Base-by-base conservation (phyloP, 2,888 invertebrate species). In the Limulus polyphemus region DNA sequence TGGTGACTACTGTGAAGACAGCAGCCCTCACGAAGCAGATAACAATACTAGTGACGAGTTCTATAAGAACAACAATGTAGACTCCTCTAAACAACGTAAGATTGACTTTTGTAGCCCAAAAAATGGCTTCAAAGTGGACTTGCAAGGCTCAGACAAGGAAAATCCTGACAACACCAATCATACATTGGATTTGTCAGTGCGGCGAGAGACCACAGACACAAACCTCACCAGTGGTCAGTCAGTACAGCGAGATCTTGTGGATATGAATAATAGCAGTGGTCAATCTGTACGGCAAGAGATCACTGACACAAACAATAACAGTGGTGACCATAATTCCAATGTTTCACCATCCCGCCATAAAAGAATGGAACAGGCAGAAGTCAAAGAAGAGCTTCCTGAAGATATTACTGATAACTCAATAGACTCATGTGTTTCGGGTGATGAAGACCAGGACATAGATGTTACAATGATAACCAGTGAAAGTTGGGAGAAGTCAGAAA, bases 101-200 rank as follows among this genome's bases (percentile, higher is more conserved):
- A 32, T 32, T 32, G 32, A 32, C 32, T 32, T 32, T 32, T 32
- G 32, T 32, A 32, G 32, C 54, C 54, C 54, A 11, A 16, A 54
- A n/a, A 54, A 54, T 1, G 54, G 54, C 3, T 16, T 54, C 54
- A 32, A 54, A 14, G n/a, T 16, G 14, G 16, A 17, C 12, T 11
- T 54, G 2, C 54, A 54, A 14, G 32, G 32, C 32, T 32, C 32
- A 32, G 32, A 32, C 32, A 32, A 32, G 32, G 32, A 32, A 32
- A 32, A 32, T 32, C 32, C 32, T 32, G 32, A 32, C 7, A 32
- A 32, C 32, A 32, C 7, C 7, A 7, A 32, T 32, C 69, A 69
- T 55, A 69, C 69, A 10, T 62, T 69, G 11, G 69, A 69, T 58
- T 60, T 69, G 14, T 69, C 69, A 1, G 65, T 69, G 32, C 65